phyloP scores from a whole-genome alignment of 2,797 vertebrate species.

The Mycteria americana region DNA sequence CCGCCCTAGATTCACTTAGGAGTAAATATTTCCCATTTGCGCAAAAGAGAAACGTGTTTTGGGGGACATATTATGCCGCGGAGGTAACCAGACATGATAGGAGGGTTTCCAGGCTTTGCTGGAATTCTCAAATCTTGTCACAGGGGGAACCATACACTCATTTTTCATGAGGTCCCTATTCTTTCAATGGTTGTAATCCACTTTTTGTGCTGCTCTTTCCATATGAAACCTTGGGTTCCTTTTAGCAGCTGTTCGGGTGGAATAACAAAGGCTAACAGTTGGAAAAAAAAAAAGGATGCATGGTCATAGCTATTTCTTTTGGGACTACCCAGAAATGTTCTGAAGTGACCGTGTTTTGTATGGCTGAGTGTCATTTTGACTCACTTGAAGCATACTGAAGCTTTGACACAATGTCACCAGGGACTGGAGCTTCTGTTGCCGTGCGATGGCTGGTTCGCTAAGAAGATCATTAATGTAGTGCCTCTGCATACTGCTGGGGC shows the following conservation, averaged over 20 bases:
- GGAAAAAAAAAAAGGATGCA: not conserved
- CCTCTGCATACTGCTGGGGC: not conserved
- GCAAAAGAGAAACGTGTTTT: not conserved
- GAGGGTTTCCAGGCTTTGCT: not conserved
- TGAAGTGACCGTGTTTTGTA: not conserved
- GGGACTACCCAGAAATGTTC: not conserved
- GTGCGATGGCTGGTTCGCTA: not conserved
- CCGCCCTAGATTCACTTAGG: not conserved
- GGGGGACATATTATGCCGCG: not conserved
- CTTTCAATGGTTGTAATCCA: not conserved
- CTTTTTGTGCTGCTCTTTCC: not conserved
- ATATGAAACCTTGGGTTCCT: not conserved
- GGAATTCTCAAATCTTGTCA: conserved; percentile 18
- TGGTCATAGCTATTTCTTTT: not conserved
- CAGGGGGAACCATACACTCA: not conserved
- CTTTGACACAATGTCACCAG: not conserved
- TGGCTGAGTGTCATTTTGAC: not conserved
- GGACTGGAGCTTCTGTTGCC: not conserved
- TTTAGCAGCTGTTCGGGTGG: not conserved
- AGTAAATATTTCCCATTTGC: not conserved
- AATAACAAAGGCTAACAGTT: not conserved
- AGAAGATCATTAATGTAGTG: not conserved
- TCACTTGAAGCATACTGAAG: not conserved
- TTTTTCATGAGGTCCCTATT: not conserved
- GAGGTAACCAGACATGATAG: not conserved